Evolutionary conservation across 35 echinoderm and acorn worm species (phyloP).

Genomic region (Lytechinus variegatus): DNA sequence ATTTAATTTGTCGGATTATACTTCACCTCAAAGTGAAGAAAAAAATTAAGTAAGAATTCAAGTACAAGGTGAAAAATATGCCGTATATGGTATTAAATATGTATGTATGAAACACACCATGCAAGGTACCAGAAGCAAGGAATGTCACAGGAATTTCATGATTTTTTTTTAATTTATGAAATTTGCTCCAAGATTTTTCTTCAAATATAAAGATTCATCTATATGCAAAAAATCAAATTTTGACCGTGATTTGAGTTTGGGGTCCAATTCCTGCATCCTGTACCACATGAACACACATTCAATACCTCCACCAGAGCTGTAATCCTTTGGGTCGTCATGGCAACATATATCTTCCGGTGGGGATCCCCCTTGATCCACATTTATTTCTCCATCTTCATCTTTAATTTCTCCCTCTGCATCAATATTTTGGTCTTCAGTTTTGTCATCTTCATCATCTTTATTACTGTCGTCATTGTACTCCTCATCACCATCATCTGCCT

Average conservation of each 20-base stretch:
- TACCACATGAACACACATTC: background rate
- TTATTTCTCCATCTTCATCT: slow-evolving; percentile 1
- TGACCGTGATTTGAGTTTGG: background rate
- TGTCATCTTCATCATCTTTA: slow-evolving; percentile 21
- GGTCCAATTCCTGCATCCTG: background rate
- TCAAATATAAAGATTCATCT: background rate
- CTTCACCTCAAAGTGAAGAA: too few relatives aligned
- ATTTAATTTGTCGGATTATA: too few relatives aligned
- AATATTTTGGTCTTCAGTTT: slow-evolving; percentile 21
- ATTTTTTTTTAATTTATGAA: too few relatives aligned
- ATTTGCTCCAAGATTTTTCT: too few relatives aligned
- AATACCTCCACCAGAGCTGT: slow-evolving; percentile 21
- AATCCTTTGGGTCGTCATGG: background rate
- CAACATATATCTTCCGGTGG: background rate
- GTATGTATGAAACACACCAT: background rate
- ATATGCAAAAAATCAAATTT: background rate
- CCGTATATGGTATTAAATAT: too few relatives aligned
- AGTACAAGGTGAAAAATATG: too few relatives aligned
- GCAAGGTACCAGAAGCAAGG: background rate
- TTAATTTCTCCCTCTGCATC: background rate
- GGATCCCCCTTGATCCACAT: background rate
- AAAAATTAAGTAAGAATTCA: too few relatives aligned
- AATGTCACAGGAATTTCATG: background rate
- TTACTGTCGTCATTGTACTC: slow-evolving; percentile 31
- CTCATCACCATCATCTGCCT: background rate